A percentile compares a stretch with the other conserved stretches of the same genome.
Evolutionary conservation across 1,140 invertebrate genomes (phyloP).

Genomic region (Danaus plexippus): DNA sequence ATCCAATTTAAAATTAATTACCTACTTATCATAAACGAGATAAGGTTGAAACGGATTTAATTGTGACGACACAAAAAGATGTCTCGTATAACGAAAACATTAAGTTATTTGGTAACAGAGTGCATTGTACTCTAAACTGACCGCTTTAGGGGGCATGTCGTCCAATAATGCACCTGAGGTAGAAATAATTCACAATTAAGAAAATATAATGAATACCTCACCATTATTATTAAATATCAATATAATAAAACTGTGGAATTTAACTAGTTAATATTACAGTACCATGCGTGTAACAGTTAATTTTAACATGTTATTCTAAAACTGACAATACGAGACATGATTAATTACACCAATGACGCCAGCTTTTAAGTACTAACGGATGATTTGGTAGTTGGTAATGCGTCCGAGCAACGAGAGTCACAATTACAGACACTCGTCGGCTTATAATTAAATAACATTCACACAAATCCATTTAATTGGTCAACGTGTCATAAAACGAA

Average conservation of each 20-base stretch:
- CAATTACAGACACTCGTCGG: too few relatives aligned
- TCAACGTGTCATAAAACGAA: constrained; percentile 29
- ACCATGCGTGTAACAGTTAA: neutral
- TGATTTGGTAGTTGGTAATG: neutral
- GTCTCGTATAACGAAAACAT: constrained; percentile 46
- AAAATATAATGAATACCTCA: too few relatives aligned
- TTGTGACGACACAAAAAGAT: constrained; percentile 52
- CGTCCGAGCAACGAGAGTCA: too few relatives aligned
- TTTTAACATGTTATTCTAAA: too few relatives aligned
- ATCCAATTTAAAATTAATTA: constrained; percentile 34
- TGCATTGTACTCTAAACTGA: constrained; percentile 57
- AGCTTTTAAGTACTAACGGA: constrained; percentile 20
- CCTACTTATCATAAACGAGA: too few relatives aligned
- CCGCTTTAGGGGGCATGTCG: constrained; percentile 29
- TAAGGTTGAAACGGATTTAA: constrained; percentile 31
- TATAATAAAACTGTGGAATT: too few relatives aligned
- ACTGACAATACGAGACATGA: constrained; percentile 12
- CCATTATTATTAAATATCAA: too few relatives aligned
- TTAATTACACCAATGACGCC: constrained; percentile 27
- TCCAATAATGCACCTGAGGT: too few relatives aligned
- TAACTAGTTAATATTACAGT: neutral
- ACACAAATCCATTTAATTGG: constrained; percentile 9
- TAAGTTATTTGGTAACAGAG: constrained; percentile 59
- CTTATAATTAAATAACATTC: too few relatives aligned
- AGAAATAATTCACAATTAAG: too few relatives aligned